Base-by-base conservation (phyloP, 2,113 vertebrate species). In the Clupea harengus region DNA sequence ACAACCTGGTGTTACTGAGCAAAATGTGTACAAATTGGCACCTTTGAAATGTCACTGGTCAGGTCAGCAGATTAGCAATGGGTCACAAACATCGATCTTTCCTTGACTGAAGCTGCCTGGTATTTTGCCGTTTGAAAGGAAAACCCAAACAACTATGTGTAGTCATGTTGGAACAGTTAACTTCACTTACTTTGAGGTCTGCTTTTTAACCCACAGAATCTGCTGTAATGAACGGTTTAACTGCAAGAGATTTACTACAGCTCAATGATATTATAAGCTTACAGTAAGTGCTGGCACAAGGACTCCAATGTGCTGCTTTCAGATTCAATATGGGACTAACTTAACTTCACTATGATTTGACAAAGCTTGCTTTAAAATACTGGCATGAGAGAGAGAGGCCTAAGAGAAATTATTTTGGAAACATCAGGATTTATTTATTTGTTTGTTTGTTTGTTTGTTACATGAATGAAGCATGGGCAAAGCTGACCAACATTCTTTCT, bases 21-120 rank as follows among this genome's bases (percentile, higher is more conserved):
- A 78, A 39, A 39, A 78, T 32, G 72, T 78, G 72, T 78, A 11
- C 72, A 78, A 78, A 78, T 78, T 78, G 28, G 72, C 72, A 78
- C 28, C 28, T 13, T 32, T 17, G 20, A 78, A 78, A 78, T 78
- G 72, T 78, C 72, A 78, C 28, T 78, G 72, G 22, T 22, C 28
- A 39, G 28, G 72, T 78, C 28, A 78, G 72, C 2, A 15, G 72
- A 78, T 78, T 78, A 39, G 72, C 72, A 39, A 39, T 78, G 72
- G 64, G 72, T 78, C 72, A 78, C 32, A 78, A 44, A 78, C 72
- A 39, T 78, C 28, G 13, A 78, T 44, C 72, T 39, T 78, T 39
- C 28, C 72, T 44, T 78, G 13, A 44, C 72, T 78, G 72, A 78
- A 78, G 3, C 72, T 78, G 72, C 32, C 72, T 39, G 28, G 72